Evolutionary conservation across 30 jellyfish, hydroid and myxozoan genomes (phyloP).

Genomic region (Pelagia noctiluca): DNA sequence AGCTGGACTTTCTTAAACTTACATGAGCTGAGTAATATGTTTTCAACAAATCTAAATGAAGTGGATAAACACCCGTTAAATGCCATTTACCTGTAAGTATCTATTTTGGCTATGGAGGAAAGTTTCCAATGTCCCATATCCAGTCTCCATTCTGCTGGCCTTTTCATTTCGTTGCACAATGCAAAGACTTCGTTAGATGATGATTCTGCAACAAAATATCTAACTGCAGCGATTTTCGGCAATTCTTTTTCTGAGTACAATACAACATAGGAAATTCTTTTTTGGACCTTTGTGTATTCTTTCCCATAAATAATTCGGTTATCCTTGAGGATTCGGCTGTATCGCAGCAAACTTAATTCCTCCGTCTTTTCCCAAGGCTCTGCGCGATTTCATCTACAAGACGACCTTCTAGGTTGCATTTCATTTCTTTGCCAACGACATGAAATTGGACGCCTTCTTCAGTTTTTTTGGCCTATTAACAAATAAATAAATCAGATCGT

Average conservation of each 20-base stretch:
- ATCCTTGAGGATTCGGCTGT: neutral
- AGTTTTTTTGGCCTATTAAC: neutral
- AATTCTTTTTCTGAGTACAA: neutral
- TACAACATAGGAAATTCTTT: neutral
- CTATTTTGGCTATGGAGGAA: no score
- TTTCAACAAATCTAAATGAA: no score
- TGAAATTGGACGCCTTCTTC: neutral
- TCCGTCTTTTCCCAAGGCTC: neutral
- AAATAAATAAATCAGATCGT: no score
- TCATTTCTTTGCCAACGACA: neutral
- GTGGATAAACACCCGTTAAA: no score
- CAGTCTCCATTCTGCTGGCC: neutral
- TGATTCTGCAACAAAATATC: neutral
- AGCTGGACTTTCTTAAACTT: no score
- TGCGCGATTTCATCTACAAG: neutral
- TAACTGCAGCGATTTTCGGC: neutral
- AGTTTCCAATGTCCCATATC: no score
- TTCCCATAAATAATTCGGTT: neutral
- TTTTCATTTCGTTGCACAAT: neutral
- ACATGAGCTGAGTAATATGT: no score
- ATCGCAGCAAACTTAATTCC: neutral
- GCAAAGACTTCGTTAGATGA: neutral
- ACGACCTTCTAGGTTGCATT: neutral
- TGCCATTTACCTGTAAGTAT: no score
- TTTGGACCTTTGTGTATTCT: neutral